These are phyloP conservation scores for Holacanthus passer DNA, from an alignment of 2,113 vertebrate genomes.

Conservation along the genomic window DNA sequence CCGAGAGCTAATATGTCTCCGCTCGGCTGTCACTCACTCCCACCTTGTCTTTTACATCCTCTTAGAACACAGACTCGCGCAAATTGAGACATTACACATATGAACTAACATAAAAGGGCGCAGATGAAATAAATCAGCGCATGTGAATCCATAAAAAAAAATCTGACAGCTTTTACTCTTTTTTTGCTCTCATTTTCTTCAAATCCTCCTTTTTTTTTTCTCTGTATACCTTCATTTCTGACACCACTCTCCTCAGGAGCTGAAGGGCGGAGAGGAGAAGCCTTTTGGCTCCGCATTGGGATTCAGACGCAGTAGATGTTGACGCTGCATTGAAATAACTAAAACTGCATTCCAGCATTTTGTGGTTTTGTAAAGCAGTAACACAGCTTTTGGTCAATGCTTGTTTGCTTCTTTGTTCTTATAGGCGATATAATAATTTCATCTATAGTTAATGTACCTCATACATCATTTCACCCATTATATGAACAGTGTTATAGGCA, in stretches of 20 bases:
- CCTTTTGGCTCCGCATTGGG: background rate
- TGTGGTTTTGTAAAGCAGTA: no score
- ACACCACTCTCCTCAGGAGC: background rate
- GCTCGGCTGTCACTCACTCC: constrained; percentile 44
- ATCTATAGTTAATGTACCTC: no score
- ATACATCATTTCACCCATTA: no score
- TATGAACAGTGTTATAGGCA: no score
- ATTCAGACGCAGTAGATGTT: no score
- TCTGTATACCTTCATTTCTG: constrained; percentile 13
- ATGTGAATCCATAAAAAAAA: background rate
- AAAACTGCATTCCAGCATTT: no score
- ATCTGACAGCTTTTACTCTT: background rate
- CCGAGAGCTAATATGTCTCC: constrained; percentile 20
- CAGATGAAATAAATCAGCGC: constrained; percentile 16
- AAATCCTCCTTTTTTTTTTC: background rate
- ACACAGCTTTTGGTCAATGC: no score
- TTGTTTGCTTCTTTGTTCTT: no score
- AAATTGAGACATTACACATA: constrained; percentile 2
- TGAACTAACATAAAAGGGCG: background rate
- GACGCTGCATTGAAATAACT: no score
- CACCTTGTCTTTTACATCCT: constrained; percentile 22
- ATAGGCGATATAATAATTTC: no score
- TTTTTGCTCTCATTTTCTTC: constrained; percentile 4
- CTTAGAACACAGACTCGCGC: background rate
- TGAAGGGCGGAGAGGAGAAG: constrained; percentile 3